Evolutionary conservation across 23 tunicate species (phyloP), one percentile per base, ranked within the genome.

Genomic region (Botrylloides violaceus): DNA sequence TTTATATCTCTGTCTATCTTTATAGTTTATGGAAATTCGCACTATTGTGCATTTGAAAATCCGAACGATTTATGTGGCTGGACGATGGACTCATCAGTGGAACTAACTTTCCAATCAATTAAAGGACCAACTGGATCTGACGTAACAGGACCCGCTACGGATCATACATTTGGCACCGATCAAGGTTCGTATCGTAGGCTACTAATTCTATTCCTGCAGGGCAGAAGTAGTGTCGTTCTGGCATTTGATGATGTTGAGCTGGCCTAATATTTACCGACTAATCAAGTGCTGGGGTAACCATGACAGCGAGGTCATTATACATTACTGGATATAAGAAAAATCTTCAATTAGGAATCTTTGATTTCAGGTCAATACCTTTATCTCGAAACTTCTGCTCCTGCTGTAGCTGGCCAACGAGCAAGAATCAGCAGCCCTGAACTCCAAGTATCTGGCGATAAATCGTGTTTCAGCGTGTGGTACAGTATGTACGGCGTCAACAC

Each of bases 331-430:
- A n/a, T n/a, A n/a, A n/a, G n/a, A n/a, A n/a, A n/a, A n/a, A n/a
- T n/a, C n/a, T n/a, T n/a, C n/a, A n/a, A n/a, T n/a, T n/a, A n/a
- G n/a, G n/a, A n/a, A n/a, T n/a, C 24, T 1, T 0, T 24, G 9
- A n/a, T 64, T 37, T 0, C 58, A 88, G 96, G 96, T 77, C 65
- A 61, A 29, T 88, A 88, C 61, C 32, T 88, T 49, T 88, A 53
- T 48, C 77, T 88, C 24, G 96, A 88, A 82, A 58, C 88, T 0
- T 88, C 96, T 2, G 63, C 96, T 1, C 96, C 96, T 1, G 84
- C 85, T 68, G 71, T 86, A 22, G 73, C n/a, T 23, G 88, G 88
- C 18, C 75, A 82, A 83, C 64, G 56, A 58, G 96, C 96, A 2
- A 38, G 83, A 57, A 2, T 77, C 4, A 34, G 57, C 20, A 77